A percentile compares a stretch with the other conserved stretches of the same genome.
Conservation (phyloP, 2,113 vertebrate species). For the Lipotes vexillifer region DNA sequence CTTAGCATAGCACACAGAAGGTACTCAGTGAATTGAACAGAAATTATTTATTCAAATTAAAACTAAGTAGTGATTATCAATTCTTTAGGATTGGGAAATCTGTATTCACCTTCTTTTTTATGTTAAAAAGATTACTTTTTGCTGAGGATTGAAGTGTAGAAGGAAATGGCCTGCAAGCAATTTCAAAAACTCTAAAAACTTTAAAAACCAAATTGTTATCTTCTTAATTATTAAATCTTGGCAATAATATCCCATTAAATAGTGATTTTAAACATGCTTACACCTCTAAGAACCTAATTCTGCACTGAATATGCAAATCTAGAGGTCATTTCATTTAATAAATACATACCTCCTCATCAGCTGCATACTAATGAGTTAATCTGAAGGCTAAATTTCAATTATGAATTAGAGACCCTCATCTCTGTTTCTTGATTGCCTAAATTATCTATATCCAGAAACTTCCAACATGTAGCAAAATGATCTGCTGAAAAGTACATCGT, state of each 20-base stretch:
- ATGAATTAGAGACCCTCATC: constrained; percentile 75
- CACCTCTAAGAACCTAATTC: constrained; percentile 57
- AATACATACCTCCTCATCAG: constrained; percentile 73
- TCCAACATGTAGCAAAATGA: constrained; percentile 42
- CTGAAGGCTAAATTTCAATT: constrained; percentile 80
- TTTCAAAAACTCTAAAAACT: constrained; percentile 39
- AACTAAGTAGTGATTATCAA: background rate
- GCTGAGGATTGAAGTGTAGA: background rate
- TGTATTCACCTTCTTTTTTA: background rate
- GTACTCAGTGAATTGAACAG: background rate
- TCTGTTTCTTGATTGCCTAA: constrained; percentile 69
- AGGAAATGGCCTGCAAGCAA: constrained; percentile 32
- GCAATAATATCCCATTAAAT: constrained; percentile 12
- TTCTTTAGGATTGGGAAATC: background rate
- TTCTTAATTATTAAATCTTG: constrained; percentile 44
- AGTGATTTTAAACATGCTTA: constrained; percentile 43
- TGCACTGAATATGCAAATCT: constrained; percentile 62
- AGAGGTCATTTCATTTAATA: constrained; percentile 78
- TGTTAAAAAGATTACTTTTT: constrained; percentile 11
- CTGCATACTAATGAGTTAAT: constrained; percentile 79
- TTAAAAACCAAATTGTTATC: constrained; percentile 34
- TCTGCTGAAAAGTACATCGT: constrained; percentile 54
- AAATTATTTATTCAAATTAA: background rate
- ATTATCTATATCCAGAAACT: constrained; percentile 56
- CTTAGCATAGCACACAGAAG: background rate